phyloP scores from a whole-genome alignment of 1,140 invertebrate species.

The Zophobas morio region DNA sequence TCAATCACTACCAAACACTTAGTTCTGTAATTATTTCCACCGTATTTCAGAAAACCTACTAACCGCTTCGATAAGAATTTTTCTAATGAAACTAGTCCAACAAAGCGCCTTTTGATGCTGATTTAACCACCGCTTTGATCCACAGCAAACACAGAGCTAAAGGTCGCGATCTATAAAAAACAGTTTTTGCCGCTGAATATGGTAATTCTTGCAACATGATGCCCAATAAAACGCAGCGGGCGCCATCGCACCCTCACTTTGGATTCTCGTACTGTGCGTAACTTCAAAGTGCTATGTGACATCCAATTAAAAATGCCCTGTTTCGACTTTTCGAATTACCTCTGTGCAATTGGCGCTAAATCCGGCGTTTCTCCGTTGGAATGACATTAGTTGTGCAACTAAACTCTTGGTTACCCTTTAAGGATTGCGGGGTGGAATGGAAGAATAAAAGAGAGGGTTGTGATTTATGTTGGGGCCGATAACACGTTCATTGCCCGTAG shows the following conservation, averaged over 20 bases:
- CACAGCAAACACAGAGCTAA: not conserved
- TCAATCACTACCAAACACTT: too few species aligned
- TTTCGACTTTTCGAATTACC: not conserved
- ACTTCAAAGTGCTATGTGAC: not conserved
- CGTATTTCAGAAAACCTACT: too few species aligned
- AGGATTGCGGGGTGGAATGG: constrained; percentile 35
- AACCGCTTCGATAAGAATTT: too few species aligned
- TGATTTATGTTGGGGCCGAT: constrained; percentile 51
- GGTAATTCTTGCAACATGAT: constrained; percentile 17
- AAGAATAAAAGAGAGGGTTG: constrained; percentile 48
- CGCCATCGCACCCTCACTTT: constrained; percentile 16
- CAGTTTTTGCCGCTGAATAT: not conserved
- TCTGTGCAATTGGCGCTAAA: too few species aligned
- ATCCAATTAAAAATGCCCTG: not conserved
- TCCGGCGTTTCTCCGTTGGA: not conserved
- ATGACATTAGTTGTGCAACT: constrained; percentile 16
- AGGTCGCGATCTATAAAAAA: constrained; percentile 8
- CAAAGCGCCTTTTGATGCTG: not conserved
- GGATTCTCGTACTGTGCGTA: not conserved
- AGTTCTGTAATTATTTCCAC: too few species aligned
- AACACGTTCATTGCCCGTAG: constrained; percentile 52
- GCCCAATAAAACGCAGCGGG: constrained; percentile 16
- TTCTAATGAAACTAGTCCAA: too few species aligned
- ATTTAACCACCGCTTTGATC: not conserved
- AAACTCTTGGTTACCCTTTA: constrained; percentile 4